Percentiles rank a stretch among this genome's conserved stretches.
phyloP scores from a whole-genome alignment of 2,113 vertebrate genomes.

The Agapornis roseicollis region DNA sequence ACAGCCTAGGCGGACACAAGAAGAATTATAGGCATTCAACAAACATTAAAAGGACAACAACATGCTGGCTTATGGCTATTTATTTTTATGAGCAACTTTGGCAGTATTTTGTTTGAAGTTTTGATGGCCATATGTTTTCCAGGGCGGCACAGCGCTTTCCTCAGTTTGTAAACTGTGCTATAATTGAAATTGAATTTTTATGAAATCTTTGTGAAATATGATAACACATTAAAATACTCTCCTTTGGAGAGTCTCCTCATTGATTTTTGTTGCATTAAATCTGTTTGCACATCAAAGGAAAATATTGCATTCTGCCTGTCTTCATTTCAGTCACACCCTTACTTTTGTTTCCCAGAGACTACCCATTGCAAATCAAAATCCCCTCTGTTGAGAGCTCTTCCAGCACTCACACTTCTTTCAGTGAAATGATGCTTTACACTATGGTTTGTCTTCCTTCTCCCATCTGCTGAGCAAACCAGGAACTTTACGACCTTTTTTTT shows the following conservation, averaged over 20 bases:
- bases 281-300: conserved; percentile 64
- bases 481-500: not conserved
- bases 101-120: conserved; percentile 67
- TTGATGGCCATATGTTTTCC: conserved; percentile 73
- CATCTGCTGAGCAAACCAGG: conserved; percentile 14
- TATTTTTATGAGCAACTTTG: conserved; percentile 62
- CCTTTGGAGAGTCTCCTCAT: conserved; percentile 62
- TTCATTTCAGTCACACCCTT: conserved; percentile 53
- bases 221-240: conserved; percentile 66
- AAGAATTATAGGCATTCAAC: conserved; percentile 54
- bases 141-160: conserved; percentile 28
- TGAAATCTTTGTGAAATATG: conserved; percentile 66
- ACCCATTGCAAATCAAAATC: conserved; percentile 11
- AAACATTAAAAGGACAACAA: conserved; percentile 70
- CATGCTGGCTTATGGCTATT: conserved; percentile 64
- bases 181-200: conserved; percentile 74
- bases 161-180: conserved; percentile 64
- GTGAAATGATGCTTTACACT: conserved; percentile 8
- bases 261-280: conserved; percentile 69
- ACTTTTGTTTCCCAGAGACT: conserved; percentile 53
- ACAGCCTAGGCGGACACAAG: not conserved
- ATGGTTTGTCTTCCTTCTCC: not conserved
- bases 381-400: not conserved
- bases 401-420: not conserved
- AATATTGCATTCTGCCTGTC: conserved; percentile 62